Base-by-base conservation (phyloP, 2,888 invertebrate genomes). In the Heliconius erato region DNA sequence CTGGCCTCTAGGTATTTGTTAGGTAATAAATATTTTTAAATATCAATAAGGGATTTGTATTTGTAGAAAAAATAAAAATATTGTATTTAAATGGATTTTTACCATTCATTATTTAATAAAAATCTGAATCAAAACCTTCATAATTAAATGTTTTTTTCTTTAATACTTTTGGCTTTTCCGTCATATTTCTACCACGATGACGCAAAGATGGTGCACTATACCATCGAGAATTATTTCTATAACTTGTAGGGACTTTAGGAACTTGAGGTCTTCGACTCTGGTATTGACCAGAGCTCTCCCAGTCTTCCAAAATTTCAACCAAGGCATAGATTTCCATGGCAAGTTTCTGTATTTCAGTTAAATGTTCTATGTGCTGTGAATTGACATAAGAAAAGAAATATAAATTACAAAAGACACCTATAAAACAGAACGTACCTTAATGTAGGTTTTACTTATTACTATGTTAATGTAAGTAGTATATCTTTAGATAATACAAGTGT, bases 321-420 rank as follows among this genome's bases (percentile, higher is more conserved):
- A 86, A 71, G 35, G 83, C 80, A 74, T 86, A 83, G 35, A 88
- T 80, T 14, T 88, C 87, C 84, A 85, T 85, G 0, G 79, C 19
- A 14, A 87, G 3, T 26, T 81, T 78, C 54, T 88, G 87, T 49
- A 87, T 81, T 83, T 87, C 85, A 26, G 68, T 23, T 44, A 87
- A 69, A 72, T 82, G 68, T 11, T 19, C 5, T 59, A 87, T 82
- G 78, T 74, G 85, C 86, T 86, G 79, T 49, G 72, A 63, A 63
- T 54, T 23, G 19, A 54, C 54, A 54, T 19, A 54, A 54, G 19
- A 54, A 19, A 54, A 54, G 23, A 23, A 23, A 54, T 54, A 54
- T 54, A 54, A 23, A 54, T 23, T 19, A 54, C 19, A 54, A 40
- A 40, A 40, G 40, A 40, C 6, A 32, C 6, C 32, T 40, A 40